Conservation (phyloP, 1,140 invertebrate species). For the Hypothenemus hampei region DNA sequence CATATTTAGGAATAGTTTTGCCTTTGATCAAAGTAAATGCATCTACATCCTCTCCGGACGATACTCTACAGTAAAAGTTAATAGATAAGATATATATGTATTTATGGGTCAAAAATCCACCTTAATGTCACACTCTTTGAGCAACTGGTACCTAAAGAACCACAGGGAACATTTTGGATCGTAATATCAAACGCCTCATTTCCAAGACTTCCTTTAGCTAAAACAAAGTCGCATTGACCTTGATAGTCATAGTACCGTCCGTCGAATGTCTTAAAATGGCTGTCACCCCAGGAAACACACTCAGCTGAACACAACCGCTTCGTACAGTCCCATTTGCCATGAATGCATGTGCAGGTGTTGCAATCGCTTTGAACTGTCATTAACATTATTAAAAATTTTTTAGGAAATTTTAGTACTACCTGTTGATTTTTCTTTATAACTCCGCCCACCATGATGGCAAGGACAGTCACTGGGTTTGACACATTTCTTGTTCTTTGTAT, state of each 20-base stretch:
- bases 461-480: constrained; percentile 69
- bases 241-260: constrained; percentile 80
- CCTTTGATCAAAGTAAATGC: constrained; percentile 55
- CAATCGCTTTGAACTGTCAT: constrained; percentile 41
- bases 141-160: constrained; percentile 79
- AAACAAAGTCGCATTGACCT: constrained; percentile 79
- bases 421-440: constrained; percentile 69
- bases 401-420: constrained; percentile 8
- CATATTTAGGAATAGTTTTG: constrained; percentile 47
- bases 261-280: constrained; percentile 84
- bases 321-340: constrained; percentile 66
- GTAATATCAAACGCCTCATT: constrained; percentile 65
- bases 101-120: background rate
- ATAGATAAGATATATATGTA: background rate
- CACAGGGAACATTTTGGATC: constrained; percentile 74
- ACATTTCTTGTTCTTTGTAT: constrained; percentile 62
- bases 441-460: constrained; percentile 81
- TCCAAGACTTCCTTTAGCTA: constrained; percentile 64
- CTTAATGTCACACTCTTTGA: constrained; percentile 70
- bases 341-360: constrained; percentile 52
- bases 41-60: constrained; percentile 54
- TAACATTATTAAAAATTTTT: background rate
- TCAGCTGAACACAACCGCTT: constrained; percentile 59
- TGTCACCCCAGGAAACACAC: constrained; percentile 80
- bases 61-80: constrained; percentile 45